Conservation (phyloP, 2,888 invertebrate genomes). For the Branchellion lobata region DNA sequence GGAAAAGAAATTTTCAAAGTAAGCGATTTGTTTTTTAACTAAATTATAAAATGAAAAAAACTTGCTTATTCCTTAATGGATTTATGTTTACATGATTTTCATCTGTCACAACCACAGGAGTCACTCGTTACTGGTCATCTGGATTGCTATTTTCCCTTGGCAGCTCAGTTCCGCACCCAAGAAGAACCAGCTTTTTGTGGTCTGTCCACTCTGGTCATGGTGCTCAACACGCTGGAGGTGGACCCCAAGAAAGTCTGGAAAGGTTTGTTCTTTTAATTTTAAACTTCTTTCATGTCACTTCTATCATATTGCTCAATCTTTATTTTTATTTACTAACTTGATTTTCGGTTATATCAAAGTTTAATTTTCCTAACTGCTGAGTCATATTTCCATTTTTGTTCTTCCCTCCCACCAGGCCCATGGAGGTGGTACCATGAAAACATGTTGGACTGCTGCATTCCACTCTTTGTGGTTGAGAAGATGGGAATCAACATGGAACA, state of each 20-base stretch:
- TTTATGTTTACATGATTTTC: background rate
- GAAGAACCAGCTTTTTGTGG: slow-evolving; percentile 63
- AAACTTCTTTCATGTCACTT: background rate
- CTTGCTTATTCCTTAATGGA: background rate
- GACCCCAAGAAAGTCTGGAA: slow-evolving; percentile 43
- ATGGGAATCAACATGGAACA: slow-evolving; percentile 60
- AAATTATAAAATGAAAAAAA: background rate
- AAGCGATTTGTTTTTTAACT: background rate
- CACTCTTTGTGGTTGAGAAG: slow-evolving; percentile 55
- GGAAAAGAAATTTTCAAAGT: slow-evolving; percentile 59
- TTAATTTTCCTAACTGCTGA: background rate
- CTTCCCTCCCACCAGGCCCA: no score
- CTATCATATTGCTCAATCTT: background rate
- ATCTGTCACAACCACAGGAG: slow-evolving; percentile 48
- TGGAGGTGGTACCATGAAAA: slow-evolving; percentile 64
- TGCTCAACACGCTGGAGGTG: slow-evolving; percentile 61
- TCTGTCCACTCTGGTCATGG: slow-evolving; percentile 61
- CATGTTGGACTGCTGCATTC: slow-evolving; percentile 63
- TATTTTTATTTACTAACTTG: background rate
- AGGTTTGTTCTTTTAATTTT: slow-evolving; percentile 10
- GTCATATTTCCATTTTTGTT: no score
- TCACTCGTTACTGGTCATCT: slow-evolving; percentile 58
- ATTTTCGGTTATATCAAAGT: background rate
- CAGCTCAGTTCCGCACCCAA: slow-evolving; percentile 62
- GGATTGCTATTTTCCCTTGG: slow-evolving; percentile 61